Evolutionary conservation across 2,888 invertebrate species (phyloP).

Genomic region (Hemistola chrysoprasaria): DNA sequence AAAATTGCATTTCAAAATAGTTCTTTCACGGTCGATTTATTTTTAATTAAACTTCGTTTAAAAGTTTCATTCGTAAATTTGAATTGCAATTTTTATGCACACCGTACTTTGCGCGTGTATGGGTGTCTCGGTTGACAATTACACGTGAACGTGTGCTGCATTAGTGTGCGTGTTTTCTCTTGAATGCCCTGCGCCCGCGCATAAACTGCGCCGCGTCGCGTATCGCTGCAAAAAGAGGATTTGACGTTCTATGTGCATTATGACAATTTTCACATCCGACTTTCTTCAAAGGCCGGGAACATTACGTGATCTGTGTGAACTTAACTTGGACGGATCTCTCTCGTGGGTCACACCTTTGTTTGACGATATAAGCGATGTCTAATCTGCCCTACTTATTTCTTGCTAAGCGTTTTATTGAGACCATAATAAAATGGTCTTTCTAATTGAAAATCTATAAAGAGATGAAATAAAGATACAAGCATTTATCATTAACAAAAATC

Average conservation of each 20-base stretch:
- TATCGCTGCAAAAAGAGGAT: slow-evolving; percentile 67
- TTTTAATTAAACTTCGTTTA: background rate
- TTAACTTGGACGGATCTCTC: slow-evolving; percentile 46
- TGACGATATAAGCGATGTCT: slow-evolving; percentile 52
- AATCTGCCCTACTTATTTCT: slow-evolving; percentile 41
- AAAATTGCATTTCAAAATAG: too few relatives aligned
- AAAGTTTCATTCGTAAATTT: slow-evolving; percentile 5
- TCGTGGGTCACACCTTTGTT: slow-evolving; percentile 71
- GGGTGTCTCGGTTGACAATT: slow-evolving; percentile 42
- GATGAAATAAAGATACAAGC: slow-evolving; percentile 30
- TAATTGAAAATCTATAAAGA: background rate
- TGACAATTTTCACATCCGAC: slow-evolving; percentile 80
- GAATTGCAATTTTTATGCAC: slow-evolving; percentile 30
- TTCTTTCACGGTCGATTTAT: too few relatives aligned
- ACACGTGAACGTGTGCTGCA: slow-evolving; percentile 28
- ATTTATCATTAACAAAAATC: slow-evolving; percentile 73
- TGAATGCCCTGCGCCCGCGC: slow-evolving; percentile 36
- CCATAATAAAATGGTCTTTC: slow-evolving; percentile 25
- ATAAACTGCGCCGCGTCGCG: slow-evolving; percentile 30
- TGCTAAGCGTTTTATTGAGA: slow-evolving; percentile 34
- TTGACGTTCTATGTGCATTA: slow-evolving; percentile 65
- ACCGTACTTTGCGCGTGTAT: slow-evolving; percentile 40
- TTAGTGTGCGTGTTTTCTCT: slow-evolving; percentile 50
- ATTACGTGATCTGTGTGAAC: slow-evolving; percentile 52
- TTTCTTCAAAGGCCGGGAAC: slow-evolving; percentile 64